Conservation (phyloP, 2,888 invertebrate genomes). For the Campaea margaritaria region DNA sequence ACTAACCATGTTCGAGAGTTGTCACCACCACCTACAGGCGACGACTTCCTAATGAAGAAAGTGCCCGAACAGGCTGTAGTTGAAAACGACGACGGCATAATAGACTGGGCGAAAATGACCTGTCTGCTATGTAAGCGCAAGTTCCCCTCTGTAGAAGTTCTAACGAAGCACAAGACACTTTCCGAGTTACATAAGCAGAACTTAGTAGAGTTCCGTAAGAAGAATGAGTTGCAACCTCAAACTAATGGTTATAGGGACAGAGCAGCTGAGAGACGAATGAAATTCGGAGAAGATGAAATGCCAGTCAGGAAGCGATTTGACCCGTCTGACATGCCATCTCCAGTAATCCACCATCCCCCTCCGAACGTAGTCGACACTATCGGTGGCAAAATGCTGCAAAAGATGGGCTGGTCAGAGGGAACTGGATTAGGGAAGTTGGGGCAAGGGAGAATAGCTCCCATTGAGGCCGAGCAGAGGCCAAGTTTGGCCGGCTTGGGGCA, state of each 20-base stretch:
- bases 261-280: slow-evolving; percentile 97
- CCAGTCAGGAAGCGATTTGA: slow-evolving; percentile 78
- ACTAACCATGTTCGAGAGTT: slow-evolving; percentile 66
- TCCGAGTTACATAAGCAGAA: slow-evolving; percentile 98
- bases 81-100: slow-evolving; percentile 91
- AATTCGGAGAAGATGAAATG: slow-evolving; percentile 95
- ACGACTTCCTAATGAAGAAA: slow-evolving; percentile 74
- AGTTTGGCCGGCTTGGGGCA: slow-evolving; percentile 94
- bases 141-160: slow-evolving; percentile 94
- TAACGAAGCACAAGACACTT: slow-evolving; percentile 95
- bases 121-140: slow-evolving; percentile 98
- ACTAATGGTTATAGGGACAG: slow-evolving; percentile 93
- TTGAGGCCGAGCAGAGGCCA: slow-evolving; percentile 90
- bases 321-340: slow-evolving; percentile 60
- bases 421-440: slow-evolving; percentile 97
- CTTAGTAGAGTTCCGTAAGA: slow-evolving; percentile 84
- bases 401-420: slow-evolving; percentile 99
- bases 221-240: slow-evolving; percentile 66
- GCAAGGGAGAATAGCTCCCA: slow-evolving; percentile 96
- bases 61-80: slow-evolving; percentile 77
- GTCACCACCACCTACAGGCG: slow-evolving; percentile 67
- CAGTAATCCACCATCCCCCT: slow-evolving; percentile 84
- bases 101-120: slow-evolving; percentile 95
- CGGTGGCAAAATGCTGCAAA: slow-evolving; percentile 97
- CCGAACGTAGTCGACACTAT: slow-evolving; percentile 94